A percentile compares a stretch with the other conserved stretches of the same genome.
Conservation (phyloP, 2,797 vertebrate species). For the Ceyx erithaca region DNA sequence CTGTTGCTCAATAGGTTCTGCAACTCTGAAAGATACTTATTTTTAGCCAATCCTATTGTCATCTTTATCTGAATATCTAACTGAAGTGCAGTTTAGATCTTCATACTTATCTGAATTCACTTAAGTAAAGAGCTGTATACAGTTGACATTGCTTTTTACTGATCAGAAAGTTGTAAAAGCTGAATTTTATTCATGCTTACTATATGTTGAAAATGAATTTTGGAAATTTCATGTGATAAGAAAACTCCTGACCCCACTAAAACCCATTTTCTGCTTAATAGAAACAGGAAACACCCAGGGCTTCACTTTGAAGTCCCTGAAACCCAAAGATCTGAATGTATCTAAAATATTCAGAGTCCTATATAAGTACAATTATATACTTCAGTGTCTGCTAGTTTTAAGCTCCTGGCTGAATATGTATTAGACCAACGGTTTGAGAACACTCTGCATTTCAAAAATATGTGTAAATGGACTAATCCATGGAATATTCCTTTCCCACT, state of each 20-base stretch:
- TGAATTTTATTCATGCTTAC: not conserved
- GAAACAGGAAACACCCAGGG: slow-evolving; percentile 13
- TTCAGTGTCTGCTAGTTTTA: not conserved
- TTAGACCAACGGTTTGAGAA: not conserved
- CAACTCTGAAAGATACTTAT: not conserved
- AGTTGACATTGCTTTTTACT: not conserved
- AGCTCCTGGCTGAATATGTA: not conserved
- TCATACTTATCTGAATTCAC: not conserved
- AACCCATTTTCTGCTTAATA: not conserved
- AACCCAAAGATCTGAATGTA: not conserved
- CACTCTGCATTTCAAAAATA: not conserved
- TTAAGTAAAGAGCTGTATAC: not conserved
- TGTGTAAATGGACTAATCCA: rapidly evolving
- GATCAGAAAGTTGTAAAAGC: not conserved
- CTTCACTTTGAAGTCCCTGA: slow-evolving; percentile 30
- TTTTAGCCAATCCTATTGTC: not conserved
- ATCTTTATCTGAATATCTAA: not conserved
- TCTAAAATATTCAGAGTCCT: not conserved
- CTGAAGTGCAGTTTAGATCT: not conserved
- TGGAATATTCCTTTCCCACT: not conserved
- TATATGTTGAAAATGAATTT: not conserved
- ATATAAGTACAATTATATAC: not conserved
- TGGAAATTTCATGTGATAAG: not conserved
- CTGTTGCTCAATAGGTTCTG: not conserved
- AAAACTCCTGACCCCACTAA: slow-evolving; percentile 6